phyloP scores from a whole-genome alignment of 2,888 invertebrate genomes.

The Camptogramma bilineatum region DNA sequence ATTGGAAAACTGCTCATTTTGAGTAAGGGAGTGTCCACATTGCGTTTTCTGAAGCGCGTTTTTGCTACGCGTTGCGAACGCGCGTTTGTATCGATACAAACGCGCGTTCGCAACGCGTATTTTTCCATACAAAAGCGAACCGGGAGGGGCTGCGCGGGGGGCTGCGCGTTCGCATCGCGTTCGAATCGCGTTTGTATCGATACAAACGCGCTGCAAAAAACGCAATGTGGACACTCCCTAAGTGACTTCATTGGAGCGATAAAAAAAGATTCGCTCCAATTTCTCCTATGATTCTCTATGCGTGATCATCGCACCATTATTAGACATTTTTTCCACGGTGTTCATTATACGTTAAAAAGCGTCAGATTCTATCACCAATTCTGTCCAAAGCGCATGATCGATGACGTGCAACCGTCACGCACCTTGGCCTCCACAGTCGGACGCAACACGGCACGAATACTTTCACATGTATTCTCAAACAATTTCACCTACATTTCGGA shows the following conservation, averaged over 20 bases:
- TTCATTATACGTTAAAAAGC: conserved; percentile 37
- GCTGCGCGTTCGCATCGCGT: no score
- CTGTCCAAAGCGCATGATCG: conserved; percentile 51
- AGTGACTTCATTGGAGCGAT: conserved; percentile 11
- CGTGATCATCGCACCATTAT: conserved; percentile 27
- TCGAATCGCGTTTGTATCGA: no score
- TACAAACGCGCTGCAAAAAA: no score
- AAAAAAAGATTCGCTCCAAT: conserved; percentile 25
- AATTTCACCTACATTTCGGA: conserved; percentile 70
- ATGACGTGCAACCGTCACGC: conserved; percentile 69
- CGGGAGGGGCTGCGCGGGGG: no score
- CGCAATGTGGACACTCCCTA: no score
- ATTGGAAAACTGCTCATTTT: conserved; percentile 7
- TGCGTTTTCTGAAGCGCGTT: no score
- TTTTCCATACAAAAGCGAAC: no score
- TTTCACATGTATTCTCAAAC: conserved; percentile 71
- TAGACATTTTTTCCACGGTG: conserved; percentile 36
- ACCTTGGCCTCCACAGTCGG: conserved; percentile 49
- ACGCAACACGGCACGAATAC: conserved; percentile 55
- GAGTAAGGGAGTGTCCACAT: no score
- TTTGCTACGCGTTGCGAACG: no score
- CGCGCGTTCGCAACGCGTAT: no score
- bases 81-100: no score
- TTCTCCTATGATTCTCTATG: conserved; percentile 28
- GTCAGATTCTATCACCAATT: conserved; percentile 43